Evolutionary conservation across 2,888 invertebrate genomes (phyloP), one percentile per base, ranked within the genome.

Genomic region (Lithosia quadra): DNA sequence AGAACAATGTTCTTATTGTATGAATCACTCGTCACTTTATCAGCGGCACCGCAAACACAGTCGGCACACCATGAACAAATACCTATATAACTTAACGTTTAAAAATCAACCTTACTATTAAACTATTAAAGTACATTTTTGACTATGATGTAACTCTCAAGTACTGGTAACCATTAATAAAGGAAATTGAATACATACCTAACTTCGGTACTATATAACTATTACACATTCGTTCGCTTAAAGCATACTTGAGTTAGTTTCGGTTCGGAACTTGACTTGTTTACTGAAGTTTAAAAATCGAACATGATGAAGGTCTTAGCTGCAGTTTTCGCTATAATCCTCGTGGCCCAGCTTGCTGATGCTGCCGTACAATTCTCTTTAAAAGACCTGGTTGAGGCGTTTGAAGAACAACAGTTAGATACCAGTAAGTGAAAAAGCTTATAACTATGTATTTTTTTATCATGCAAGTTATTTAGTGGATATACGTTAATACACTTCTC

Each of bases 291-390:
- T 49, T 36, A 5, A 18, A 59, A 13, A 21, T 65, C 33, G 4
- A 15, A 53, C 34, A 49, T 8, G 2, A 65, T 65, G 65, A 65
- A 60, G 65, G 11, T 65, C 24, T 34, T 60, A 15, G 11, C 15
- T 8, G 65, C 33, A n/a, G 3, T 65, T 34, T 60, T 43, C 8
- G 49, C 49, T 3, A 33, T 59, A 9, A 10, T 65, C 18, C 65
- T 65, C 10, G 10, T 59, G 0, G 33, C 34, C 34, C 65, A 65
- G 21, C 59, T 65, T 4, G 43, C 59, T 2, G 10, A 43, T 22
- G 34, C 65, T 36, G 33, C 34, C n/a, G 13, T n/a, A 5, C 24
- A 34, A 1, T 60, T 60, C 36, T 53, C 65, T 10, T 33, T 60
- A 8, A 55, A 36, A 36, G 66, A 66, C 22, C 34, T 66, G 24